Base-by-base conservation (phyloP, 92 coral and sea anemone species). In the Siderastrea siderea region DNA sequence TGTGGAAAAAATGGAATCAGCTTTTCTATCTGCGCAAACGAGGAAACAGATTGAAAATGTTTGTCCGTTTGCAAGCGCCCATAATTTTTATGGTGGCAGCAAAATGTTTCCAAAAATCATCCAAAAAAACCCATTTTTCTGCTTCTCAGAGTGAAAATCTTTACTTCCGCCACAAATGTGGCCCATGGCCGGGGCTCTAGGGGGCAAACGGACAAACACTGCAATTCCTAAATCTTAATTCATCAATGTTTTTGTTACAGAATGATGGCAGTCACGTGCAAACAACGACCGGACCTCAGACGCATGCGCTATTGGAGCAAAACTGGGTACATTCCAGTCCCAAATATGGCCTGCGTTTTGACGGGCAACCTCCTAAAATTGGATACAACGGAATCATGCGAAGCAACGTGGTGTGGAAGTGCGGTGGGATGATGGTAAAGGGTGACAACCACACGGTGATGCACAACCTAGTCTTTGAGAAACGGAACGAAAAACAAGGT, bases 311-410 rank as follows among this genome's bases (percentile, higher is more conserved):
- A 61, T 67, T 89, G 47, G 80, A 84, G 71, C 84, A 92, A 59
- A 94, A 94, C 80, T 94, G 95, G 98, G 81, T 90, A 14, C 95
- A 94, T 46, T 90, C 88, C 49, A 94, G 97, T 83, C 93, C 95
- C 19, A 94, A 94, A 79, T 92, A 85, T 73, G 97, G 88, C 15
- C 83, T 91, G 83, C 83, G 93, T 1, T 92, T 92, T 80, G 97
- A 94, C 87, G 97, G 93, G 12, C 87, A 92, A 5, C 96, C 96
- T 5, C 95, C 96, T 2, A 89, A 48, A 4, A 71, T 91, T 88
- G 96, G 96, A 14, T 73, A 74, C 60, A 78, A 86, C 48, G 95
- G 95, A 51, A 89, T 89, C 7, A 89, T 94, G 90, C 84, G 77
- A 10, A 69, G 79, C 19, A 94, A 94, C 83, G 96, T 91, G 26